Conservation (phyloP, 1,140 invertebrate genomes). For the Microplitis demolitor region DNA sequence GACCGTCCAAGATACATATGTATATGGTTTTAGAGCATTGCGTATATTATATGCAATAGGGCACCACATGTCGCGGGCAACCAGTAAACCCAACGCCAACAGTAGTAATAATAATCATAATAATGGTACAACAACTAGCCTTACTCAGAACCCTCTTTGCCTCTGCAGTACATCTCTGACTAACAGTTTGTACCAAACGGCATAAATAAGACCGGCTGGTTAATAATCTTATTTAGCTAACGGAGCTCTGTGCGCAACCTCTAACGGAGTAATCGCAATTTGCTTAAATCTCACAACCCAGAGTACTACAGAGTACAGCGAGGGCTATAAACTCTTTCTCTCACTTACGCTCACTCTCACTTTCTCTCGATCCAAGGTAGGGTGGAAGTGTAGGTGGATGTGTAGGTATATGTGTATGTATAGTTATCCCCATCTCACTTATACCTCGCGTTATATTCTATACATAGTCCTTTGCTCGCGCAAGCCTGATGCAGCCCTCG, state of each 20-base stretch:
- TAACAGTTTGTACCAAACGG: conserved; percentile 32
- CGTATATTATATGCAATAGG: conserved; percentile 13
- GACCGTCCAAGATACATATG: no score
- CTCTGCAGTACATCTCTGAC: conserved; percentile 23
- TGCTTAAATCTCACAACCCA: conserved; percentile 49
- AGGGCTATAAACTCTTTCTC: no score
- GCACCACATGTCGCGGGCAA: no score
- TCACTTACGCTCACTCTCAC: no score
- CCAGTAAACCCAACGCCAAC: background rate
- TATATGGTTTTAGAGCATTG: conserved; percentile 18
- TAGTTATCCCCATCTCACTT: conserved; percentile 22
- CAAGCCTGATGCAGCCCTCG: conserved; percentile 26
- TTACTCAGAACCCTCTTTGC: background rate
- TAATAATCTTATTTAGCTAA: conserved; percentile 55
- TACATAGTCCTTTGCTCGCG: conserved; percentile 1
- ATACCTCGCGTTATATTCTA: background rate
- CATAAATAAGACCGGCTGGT: conserved; percentile 52
- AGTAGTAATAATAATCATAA: background rate
- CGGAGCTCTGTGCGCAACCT: conserved; percentile 13
- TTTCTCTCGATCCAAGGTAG: no score
- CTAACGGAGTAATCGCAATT: conserved; percentile 46
- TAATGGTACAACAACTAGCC: conserved; percentile 17
- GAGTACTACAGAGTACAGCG: no score
- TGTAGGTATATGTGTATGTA: conserved; percentile 1
- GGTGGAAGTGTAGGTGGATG: no score